These are phyloP conservation scores for Vireo griseus DNA, from an alignment of 2,797 vertebrate species.

Conservation along the genomic window DNA sequence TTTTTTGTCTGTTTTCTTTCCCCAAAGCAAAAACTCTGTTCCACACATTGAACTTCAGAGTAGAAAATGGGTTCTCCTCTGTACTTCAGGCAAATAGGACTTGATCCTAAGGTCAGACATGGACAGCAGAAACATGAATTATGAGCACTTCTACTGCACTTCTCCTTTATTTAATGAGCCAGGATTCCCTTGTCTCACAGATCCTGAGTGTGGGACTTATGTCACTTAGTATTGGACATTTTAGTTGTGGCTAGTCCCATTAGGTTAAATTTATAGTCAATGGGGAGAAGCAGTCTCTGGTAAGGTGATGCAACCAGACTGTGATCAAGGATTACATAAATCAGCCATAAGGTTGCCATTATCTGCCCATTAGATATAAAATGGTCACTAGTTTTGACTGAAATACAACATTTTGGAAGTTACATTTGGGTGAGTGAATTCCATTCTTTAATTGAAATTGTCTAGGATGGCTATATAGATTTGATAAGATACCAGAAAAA, in stretches of 20 bases:
- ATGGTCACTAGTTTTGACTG: background rate
- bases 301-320: background rate
- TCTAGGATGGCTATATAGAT: background rate
- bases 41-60: accelerated
- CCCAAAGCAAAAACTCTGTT: background rate
- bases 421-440: background rate
- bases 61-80: background rate
- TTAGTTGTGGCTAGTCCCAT: background rate
- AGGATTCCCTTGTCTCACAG: background rate
- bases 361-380: background rate
- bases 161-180: background rate
- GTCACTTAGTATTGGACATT: background rate
- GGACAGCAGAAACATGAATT: background rate
- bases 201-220: background rate
- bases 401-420: background rate
- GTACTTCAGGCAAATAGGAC: background rate
- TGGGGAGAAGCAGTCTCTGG: background rate
- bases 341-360: background rate
- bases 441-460: background rate
- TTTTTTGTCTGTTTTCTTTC: background rate
- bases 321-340: background rate
- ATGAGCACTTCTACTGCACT: background rate
- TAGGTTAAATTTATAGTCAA: background rate
- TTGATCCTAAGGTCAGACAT: background rate
- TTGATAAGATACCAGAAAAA: background rate